Conservation (phyloP, 2,888 invertebrate genomes). For the Apotomis turbidana region DNA sequence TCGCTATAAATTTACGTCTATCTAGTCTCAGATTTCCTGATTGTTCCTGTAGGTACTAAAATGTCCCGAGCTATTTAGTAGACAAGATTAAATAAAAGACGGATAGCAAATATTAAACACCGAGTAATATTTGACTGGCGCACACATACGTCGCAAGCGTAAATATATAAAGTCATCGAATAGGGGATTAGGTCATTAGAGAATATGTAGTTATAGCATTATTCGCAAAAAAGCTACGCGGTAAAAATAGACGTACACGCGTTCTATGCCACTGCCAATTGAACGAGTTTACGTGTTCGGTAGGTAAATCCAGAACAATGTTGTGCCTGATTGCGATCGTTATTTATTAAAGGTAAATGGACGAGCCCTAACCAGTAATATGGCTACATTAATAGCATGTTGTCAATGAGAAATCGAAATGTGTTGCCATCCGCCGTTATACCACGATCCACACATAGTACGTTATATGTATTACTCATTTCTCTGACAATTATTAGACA, state of each 20-base stretch:
- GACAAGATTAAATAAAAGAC: conserved; percentile 2
- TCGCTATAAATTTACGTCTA: background rate
- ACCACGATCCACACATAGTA: conserved; percentile 11
- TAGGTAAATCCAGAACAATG: conserved; percentile 25
- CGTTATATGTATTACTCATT: conserved; percentile 1
- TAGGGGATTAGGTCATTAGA: conserved; percentile 56
- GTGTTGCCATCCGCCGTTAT: conserved; percentile 2
- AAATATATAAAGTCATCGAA: conserved; percentile 31
- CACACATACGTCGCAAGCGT: conserved; percentile 12
- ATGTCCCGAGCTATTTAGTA: background rate
- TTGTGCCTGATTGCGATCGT: conserved; percentile 19
- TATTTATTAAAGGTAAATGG: conserved; percentile 30
- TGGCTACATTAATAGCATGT: conserved; percentile 13
- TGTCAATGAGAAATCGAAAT: conserved; percentile 25
- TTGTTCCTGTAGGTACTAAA: background rate
- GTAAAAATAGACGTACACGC: conserved; percentile 63
- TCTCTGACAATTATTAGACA: conserved; percentile 12
- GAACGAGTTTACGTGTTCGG: conserved; percentile 56
- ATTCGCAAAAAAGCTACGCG: conserved; percentile 60
- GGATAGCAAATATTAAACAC: conserved; percentile 20
- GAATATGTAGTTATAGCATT: conserved; percentile 50
- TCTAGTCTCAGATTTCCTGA: background rate
- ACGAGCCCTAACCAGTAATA: conserved; percentile 7
- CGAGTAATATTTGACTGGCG: conserved; percentile 9
- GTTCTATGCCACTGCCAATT: conserved; percentile 52